Evolutionary conservation across 2,888 invertebrate genomes (phyloP).

Genomic region (Orchestes rusci): DNA sequence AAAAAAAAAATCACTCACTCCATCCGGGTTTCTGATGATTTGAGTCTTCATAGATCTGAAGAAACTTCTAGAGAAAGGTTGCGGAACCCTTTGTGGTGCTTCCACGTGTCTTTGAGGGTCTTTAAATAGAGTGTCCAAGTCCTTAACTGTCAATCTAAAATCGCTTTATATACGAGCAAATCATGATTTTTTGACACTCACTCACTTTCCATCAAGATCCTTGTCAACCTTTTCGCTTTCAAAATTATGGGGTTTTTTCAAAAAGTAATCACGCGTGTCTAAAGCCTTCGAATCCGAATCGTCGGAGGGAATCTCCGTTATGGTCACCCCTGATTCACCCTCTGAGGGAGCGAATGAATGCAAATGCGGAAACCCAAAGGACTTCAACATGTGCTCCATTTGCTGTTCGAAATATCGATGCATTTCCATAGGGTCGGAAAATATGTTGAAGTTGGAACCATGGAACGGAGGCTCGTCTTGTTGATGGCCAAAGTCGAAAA

Average conservation of each 20-base stretch:
- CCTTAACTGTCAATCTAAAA: conserved; percentile 8
- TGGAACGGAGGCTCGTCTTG: background rate
- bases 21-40: conserved; percentile 51
- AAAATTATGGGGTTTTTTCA: conserved; percentile 40
- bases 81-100: too few relatives aligned
- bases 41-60: conserved; percentile 49
- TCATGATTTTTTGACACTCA: background rate
- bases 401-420: conserved; percentile 55
- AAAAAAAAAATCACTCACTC: conserved; percentile 37
- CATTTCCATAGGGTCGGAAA: conserved; percentile 53
- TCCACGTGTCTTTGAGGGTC: background rate
- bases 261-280: conserved; percentile 47
- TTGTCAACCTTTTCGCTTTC: conserved; percentile 31
- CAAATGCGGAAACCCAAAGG: conserved; percentile 35
- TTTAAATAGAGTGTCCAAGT: conserved; percentile 14
- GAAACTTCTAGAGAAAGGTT: too few relatives aligned
- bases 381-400: conserved; percentile 45
- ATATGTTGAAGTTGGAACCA: conserved; percentile 46
- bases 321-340: too few relatives aligned
- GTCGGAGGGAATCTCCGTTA: too few relatives aligned
- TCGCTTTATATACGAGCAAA: background rate
- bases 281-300: conserved; percentile 3
- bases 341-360: too few relatives aligned
- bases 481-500: too few relatives aligned
- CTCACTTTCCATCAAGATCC: conserved; percentile 31